Conservation (phyloP, 2,113 vertebrate species). For the Dendropsophus ebraccatus region DNA sequence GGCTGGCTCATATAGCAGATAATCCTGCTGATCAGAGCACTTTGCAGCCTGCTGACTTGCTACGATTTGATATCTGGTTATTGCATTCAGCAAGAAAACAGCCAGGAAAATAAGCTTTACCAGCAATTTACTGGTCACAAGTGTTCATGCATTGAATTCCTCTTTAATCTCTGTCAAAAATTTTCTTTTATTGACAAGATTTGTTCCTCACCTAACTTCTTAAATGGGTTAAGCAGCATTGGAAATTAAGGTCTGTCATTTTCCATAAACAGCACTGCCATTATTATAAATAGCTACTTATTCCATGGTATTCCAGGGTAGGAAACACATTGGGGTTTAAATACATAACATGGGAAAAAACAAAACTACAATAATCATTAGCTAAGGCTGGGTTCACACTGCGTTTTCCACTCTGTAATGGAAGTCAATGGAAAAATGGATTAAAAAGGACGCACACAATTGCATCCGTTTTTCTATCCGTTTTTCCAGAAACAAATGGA, state of each 20-base stretch:
- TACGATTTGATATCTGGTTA: background rate
- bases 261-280: too few relatives aligned
- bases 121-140: constrained; percentile 13
- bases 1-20: background rate
- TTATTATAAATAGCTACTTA: too few relatives aligned
- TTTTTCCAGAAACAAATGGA: too few relatives aligned
- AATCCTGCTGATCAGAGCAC: constrained; percentile 28
- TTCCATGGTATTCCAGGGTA: too few relatives aligned
- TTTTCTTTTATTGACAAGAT: background rate
- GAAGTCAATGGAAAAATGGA: too few relatives aligned
- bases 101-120: constrained; percentile 1
- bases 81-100: constrained; percentile 35
- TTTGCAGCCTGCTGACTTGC: constrained; percentile 1
- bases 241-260: background rate
- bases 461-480: too few relatives aligned
- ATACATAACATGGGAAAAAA: too few relatives aligned
- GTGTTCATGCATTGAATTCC: background rate
- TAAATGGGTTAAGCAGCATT: background rate
- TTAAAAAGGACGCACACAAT: too few relatives aligned
- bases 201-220: background rate
- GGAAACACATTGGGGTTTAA: too few relatives aligned
- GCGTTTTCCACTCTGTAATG: too few relatives aligned
- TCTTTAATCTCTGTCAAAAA: background rate
- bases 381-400: too few relatives aligned
- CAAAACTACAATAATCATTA: too few relatives aligned